Conservation (phyloP, 2,113 vertebrate species). For the Vidua chalybeata region DNA sequence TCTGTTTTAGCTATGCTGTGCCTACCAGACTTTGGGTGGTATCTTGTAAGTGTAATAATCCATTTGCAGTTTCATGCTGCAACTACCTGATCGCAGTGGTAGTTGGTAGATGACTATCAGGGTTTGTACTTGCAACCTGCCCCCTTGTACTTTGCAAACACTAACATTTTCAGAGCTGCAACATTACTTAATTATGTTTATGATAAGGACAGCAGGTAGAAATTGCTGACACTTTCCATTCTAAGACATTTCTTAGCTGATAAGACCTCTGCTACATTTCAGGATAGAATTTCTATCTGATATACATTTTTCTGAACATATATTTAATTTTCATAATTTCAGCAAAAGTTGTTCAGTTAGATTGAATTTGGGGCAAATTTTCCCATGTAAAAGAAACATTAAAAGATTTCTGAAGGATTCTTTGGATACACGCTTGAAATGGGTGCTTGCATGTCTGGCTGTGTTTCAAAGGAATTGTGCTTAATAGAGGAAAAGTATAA, state of each 20-base stretch:
- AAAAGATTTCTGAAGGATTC: neutral
- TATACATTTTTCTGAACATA: neutral
- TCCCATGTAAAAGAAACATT: neutral
- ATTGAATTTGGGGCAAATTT: neutral
- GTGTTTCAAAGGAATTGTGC: neutral
- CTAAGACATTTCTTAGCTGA: neutral
- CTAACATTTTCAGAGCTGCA: neutral
- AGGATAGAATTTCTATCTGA: neutral
- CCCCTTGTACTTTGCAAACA: neutral
- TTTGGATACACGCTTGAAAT: rapidly evolving
- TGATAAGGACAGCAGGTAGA: neutral
- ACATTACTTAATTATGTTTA: neutral
- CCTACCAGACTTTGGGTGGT: neutral
- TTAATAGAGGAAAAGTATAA: neutral
- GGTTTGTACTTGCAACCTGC: neutral
- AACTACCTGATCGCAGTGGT: neutral
- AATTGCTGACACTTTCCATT: neutral
- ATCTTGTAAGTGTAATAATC: neutral
- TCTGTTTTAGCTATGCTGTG: neutral
- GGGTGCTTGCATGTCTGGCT: neutral
- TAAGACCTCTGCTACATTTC: neutral
- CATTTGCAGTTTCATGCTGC: neutral
- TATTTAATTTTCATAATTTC: neutral
- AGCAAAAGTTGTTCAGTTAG: neutral
- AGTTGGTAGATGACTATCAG: neutral